A percentile compares a stretch with the other conserved stretches of the same genome.
These are phyloP conservation scores for Muscina levida DNA, from an alignment of 2,888 invertebrate genomes.

Conservation along the genomic window DNA sequence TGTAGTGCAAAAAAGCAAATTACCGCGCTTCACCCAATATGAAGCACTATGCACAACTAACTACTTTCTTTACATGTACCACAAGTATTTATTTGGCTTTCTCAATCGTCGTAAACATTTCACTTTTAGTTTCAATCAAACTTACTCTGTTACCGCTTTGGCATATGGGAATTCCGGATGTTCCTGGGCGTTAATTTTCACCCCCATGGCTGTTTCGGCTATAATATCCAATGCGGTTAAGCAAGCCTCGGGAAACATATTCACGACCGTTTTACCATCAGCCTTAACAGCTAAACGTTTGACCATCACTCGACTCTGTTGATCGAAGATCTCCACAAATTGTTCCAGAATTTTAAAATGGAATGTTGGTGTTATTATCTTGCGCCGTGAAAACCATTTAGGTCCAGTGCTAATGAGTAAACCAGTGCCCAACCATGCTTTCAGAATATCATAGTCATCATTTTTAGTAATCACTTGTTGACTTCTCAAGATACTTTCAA, in stretches of 20 bases:
- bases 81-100: too few species aligned
- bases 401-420: conserved; percentile 55
- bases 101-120: too few species aligned
- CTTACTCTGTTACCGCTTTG: conserved; percentile 84
- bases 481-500: conserved; percentile 58
- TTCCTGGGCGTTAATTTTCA: conserved; percentile 81
- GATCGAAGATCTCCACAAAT: conserved; percentile 86
- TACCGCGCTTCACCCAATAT: too few species aligned
- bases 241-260: conserved; percentile 77
- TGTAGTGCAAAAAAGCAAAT: too few species aligned
- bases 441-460: conserved; percentile 45
- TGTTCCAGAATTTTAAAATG: conserved; percentile 81
- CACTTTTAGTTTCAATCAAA: too few species aligned
- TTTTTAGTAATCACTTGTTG: conserved; percentile 51
- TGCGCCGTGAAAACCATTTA: conserved; percentile 61
- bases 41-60: too few species aligned
- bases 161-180: conserved; percentile 85
- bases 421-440: conserved; percentile 60
- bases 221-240: conserved; percentile 83
- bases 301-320: conserved; percentile 82
- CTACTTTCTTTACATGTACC: too few species aligned
- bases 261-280: conserved; percentile 74
- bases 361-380: conserved; percentile 60
- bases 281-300: conserved; percentile 80
- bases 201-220: conserved; percentile 77